Conservation (phyloP, 2,888 invertebrate species). For the Teleogryllus oceanicus region DNA sequence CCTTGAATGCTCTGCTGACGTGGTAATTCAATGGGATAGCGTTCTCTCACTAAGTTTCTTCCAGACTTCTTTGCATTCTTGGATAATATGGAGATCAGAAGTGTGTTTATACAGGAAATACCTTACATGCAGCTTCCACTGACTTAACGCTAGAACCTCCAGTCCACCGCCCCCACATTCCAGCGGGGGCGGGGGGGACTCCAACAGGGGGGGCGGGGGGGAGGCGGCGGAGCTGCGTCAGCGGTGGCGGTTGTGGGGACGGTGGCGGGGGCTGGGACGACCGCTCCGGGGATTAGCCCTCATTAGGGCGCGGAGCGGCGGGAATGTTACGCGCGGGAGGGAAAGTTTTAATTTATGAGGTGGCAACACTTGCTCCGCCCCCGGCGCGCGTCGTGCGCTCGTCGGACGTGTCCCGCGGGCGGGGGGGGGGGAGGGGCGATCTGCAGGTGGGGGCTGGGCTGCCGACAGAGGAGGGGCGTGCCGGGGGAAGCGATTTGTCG, state of each 20-base stretch:
- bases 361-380: not conserved
- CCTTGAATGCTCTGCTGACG: too few species aligned
- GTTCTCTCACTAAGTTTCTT: too few species aligned
- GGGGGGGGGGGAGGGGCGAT: not conserved
- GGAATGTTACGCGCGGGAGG: not conserved
- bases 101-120: too few species aligned
- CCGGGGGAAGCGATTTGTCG: not conserved
- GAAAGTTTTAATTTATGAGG: conserved; percentile 9
- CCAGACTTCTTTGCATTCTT: too few species aligned
- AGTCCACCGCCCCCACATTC: too few species aligned
- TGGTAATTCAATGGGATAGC: too few species aligned
- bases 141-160: too few species aligned
- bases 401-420: not conserved
- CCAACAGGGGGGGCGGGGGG: too few species aligned
- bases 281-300: not conserved
- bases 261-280: not conserved
- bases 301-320: not conserved
- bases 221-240: too few species aligned
- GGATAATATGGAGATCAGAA: too few species aligned
- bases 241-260: not conserved
- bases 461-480: not conserved
- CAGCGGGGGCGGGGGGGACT: too few species aligned
- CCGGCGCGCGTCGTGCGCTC: not conserved
- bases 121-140: too few species aligned
- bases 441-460: not conserved